Evolutionary conservation across 2,797 vertebrate species (phyloP).

Genomic region (Alcedo atthis): DNA sequence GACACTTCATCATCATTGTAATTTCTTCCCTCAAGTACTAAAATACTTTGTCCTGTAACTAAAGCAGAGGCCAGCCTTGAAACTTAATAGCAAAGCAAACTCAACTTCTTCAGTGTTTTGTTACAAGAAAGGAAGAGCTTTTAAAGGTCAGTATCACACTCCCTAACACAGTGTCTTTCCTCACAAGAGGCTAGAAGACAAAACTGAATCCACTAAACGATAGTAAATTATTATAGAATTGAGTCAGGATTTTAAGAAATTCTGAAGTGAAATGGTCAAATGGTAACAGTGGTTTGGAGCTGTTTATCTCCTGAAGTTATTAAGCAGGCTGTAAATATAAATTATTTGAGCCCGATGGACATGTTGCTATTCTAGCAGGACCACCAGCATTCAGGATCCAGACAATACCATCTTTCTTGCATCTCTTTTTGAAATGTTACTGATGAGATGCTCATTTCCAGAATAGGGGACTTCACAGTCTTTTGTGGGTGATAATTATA

Average conservation of each 20-base stretch:
- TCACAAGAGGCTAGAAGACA: not conserved
- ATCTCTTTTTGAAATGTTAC: not conserved
- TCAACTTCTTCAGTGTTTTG: not conserved
- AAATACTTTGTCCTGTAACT: not conserved
- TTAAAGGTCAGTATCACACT: not conserved
- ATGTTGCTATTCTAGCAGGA: not conserved
- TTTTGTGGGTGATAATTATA: not conserved
- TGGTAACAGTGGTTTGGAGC: not conserved
- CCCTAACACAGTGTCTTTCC: not conserved
- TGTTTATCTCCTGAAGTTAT: not conserved
- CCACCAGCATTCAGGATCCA: not conserved
- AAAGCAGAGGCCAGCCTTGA: not conserved
- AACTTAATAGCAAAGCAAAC: not conserved
- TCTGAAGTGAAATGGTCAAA: not conserved
- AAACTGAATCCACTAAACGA: not conserved
- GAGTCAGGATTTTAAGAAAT: not conserved
- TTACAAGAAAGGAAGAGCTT: not conserved
- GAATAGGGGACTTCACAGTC: not conserved
- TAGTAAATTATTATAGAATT: not conserved
- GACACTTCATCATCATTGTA: not conserved
- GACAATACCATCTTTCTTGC: accelerated
- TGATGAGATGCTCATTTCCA: not conserved
- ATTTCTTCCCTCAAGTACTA: not conserved
- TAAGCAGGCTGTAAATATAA: not conserved
- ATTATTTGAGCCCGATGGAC: not conserved